These are phyloP conservation scores for Pseudachorutes palmiensis DNA, from an alignment of 1,140 invertebrate species.

Conservation along the genomic window DNA sequence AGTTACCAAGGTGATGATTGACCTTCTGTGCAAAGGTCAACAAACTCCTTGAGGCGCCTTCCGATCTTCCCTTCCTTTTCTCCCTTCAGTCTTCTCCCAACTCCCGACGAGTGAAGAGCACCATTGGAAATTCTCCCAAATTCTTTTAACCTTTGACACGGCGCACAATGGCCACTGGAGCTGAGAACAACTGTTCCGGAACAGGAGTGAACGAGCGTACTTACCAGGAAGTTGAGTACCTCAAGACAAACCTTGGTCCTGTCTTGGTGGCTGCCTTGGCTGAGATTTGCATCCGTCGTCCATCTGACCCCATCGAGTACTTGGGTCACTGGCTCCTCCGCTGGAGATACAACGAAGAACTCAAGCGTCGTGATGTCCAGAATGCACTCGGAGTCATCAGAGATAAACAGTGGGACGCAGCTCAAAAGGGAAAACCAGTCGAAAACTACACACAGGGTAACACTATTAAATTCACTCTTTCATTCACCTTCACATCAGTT, in stretches of 20 bases:
- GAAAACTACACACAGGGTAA: not conserved
- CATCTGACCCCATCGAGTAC: constrained; percentile 35
- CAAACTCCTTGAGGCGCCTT: too few relatives aligned
- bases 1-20: too few relatives aligned
- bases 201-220: constrained; percentile 27
- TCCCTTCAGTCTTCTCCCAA: too few relatives aligned
- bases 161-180: too few relatives aligned
- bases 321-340: constrained; percentile 37
- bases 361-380: constrained; percentile 33
- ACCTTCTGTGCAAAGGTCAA: too few relatives aligned
- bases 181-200: too few relatives aligned
- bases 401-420: constrained; percentile 20
- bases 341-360: constrained; percentile 37
- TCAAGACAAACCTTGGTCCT: constrained; percentile 36
- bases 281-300: constrained; percentile 35
- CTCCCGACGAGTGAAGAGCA: too few relatives aligned
- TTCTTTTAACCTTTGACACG: too few relatives aligned
- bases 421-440: not conserved
- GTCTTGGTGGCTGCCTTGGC: constrained; percentile 35
- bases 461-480: not conserved
- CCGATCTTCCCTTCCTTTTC: too few relatives aligned
- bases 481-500: not conserved
- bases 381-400: constrained; percentile 33
- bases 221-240: constrained; percentile 34
- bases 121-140: too few relatives aligned